Percentiles rank a stretch among this genome's conserved stretches.
Evolutionary conservation across 1,140 invertebrate genomes (phyloP).

Genomic region (Melitaea cinxia): DNA sequence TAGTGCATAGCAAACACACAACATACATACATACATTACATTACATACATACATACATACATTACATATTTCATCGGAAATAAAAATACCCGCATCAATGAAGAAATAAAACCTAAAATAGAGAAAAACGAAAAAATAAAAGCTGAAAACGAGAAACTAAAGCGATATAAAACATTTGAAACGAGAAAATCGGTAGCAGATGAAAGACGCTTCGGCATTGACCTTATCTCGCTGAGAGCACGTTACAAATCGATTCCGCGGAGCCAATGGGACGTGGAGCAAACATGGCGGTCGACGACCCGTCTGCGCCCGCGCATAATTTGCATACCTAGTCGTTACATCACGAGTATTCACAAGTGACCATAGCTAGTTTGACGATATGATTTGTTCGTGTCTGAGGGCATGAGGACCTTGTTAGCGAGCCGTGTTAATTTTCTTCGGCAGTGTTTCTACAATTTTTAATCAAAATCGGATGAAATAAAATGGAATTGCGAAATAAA

Average conservation of each 20-base stretch:
- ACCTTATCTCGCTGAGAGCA: slow-evolving; percentile 58
- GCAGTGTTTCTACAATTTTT: neutral
- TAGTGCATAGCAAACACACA: no score
- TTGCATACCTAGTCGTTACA: slow-evolving; percentile 65
- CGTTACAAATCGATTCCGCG: slow-evolving; percentile 61
- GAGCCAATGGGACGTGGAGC: slow-evolving; percentile 50
- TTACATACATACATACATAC: no score
- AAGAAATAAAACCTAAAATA: neutral
- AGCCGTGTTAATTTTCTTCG: slow-evolving; percentile 27
- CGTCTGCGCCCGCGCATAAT: slow-evolving; percentile 62
- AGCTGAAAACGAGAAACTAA: slow-evolving; percentile 4
- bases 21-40: no score
- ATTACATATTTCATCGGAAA: no score
- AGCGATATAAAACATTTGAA: slow-evolving; percentile 4
- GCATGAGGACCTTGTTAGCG: slow-evolving; percentile 51
- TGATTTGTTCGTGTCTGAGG: slow-evolving; percentile 57
- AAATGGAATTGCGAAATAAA: neutral
- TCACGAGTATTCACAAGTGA: slow-evolving; percentile 61
- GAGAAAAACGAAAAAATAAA: neutral
- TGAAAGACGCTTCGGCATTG: slow-evolving; percentile 59
- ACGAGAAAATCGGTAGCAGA: slow-evolving; percentile 53
- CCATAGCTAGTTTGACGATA: slow-evolving; percentile 63
- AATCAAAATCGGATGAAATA: neutral
- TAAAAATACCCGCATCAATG: neutral
- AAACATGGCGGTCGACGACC: slow-evolving; percentile 52